phyloP scores from a whole-genome alignment of 2,888 invertebrate genomes.

The Zootermopsis nevadensis region DNA sequence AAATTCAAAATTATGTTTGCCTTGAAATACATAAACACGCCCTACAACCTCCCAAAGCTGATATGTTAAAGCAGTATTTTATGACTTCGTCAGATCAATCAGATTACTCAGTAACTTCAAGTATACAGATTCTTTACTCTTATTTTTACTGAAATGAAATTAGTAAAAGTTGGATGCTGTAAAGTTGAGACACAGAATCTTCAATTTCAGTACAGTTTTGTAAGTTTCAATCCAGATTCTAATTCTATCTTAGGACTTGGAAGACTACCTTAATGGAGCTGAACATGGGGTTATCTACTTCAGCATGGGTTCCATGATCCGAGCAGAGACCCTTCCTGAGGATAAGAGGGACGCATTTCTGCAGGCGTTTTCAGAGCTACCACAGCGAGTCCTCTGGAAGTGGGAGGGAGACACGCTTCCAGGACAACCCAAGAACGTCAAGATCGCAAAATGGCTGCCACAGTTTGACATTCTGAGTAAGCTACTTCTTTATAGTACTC shows the following conservation, averaged over 20 bases:
- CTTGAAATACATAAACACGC: too few species aligned
- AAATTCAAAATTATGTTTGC: too few species aligned
- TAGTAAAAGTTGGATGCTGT: too few species aligned
- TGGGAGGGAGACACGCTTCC: conserved; percentile 74
- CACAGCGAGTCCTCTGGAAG: conserved; percentile 82
- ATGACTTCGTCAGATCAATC: too few species aligned
- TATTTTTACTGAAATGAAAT: too few species aligned
- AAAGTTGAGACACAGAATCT: too few species aligned
- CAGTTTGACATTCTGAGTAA: conserved; percentile 76
- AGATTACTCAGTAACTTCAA: too few species aligned
- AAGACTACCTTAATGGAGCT: conserved; percentile 73
- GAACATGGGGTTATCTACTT: conserved; percentile 77
- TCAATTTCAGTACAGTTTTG: too few species aligned
- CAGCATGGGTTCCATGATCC: conserved; percentile 81
- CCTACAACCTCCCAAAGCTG: too few species aligned
- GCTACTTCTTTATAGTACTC: too few species aligned
- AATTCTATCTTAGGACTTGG: conserved; percentile 63
- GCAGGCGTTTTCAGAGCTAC: conserved; percentile 71
- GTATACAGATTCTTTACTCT: too few species aligned
- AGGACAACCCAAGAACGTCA: conserved; percentile 72
- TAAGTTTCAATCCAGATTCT: not conserved
- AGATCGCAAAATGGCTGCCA: conserved; percentile 74
- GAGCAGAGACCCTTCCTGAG: conserved; percentile 71
- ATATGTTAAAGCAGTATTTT: too few species aligned
- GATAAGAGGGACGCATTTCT: conserved; percentile 71